These are phyloP conservation scores for Mactra quadrangularis DNA, from an alignment of 1,140 invertebrate genomes.

Conservation along the genomic window DNA sequence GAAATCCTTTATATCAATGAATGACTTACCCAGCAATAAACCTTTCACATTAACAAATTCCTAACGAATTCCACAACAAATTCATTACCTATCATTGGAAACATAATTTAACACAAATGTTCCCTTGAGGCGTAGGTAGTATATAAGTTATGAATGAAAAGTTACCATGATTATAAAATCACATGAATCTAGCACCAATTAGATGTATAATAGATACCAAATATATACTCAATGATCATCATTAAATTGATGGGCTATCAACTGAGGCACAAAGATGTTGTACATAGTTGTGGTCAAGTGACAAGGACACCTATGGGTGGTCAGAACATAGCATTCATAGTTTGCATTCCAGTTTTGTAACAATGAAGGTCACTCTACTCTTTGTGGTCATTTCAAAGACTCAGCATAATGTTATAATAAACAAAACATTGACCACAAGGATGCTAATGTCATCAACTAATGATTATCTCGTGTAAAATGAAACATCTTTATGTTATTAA, in stretches of 20 bases:
- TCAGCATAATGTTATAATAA: no score
- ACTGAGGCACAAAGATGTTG: conserved; percentile 2
- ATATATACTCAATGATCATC: background rate
- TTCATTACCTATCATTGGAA: background rate
- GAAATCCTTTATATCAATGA: no score
- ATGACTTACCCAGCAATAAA: no score
- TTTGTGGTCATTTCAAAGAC: no score
- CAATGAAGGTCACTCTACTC: background rate
- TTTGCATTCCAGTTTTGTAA: conserved; percentile 16
- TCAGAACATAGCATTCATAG: background rate
- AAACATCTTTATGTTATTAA: no score
- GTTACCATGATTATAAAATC: background rate
- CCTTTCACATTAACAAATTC: no score
- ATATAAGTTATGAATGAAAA: conserved; percentile 21
- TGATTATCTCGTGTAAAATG: no score
- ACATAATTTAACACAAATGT: conserved; percentile 28
- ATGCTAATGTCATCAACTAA: no score
- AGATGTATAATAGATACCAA: conserved; percentile 6
- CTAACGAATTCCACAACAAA: no score
- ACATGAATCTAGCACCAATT: conserved; percentile 22
- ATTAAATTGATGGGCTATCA: conserved; percentile 21
- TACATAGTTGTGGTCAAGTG: conserved; percentile 30
- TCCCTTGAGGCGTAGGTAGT: background rate
- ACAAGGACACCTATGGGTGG: conserved; percentile 26
- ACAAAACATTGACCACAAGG: no score